Conservation (phyloP, 2,888 invertebrate species). For the Altica lythri region DNA sequence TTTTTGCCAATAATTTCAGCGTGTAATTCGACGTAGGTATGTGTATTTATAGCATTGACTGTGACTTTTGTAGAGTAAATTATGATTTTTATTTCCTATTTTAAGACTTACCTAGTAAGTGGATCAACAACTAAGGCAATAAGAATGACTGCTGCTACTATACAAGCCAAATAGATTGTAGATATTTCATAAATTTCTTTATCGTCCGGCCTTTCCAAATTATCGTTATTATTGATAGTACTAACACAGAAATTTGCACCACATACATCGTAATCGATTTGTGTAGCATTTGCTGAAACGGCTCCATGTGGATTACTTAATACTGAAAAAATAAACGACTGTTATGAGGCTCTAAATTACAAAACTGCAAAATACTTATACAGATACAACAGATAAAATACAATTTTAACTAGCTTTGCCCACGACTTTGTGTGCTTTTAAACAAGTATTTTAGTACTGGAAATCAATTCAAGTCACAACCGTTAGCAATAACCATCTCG, state of each 20-base stretch:
- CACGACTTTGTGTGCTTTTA: too few relatives aligned
- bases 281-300: conserved; percentile 57
- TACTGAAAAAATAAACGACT: conserved; percentile 59
- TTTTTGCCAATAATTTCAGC: background rate
- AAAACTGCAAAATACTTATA: too few relatives aligned
- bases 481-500: too few relatives aligned
- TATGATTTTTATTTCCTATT: conserved; percentile 1
- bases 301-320: conserved; percentile 75
- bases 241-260: conserved; percentile 84
- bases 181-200: conserved; percentile 87
- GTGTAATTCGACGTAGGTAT: background rate
- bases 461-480: too few relatives aligned
- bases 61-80: background rate
- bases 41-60: background rate
- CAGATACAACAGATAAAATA: too few relatives aligned
- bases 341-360: background rate
- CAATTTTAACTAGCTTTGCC: too few relatives aligned
- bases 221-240: conserved; percentile 72
- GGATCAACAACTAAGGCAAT: conserved; percentile 90
- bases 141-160: conserved; percentile 82
- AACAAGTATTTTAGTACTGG: too few relatives aligned
- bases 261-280: conserved; percentile 64
- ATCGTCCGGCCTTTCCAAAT: conserved; percentile 79
- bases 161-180: conserved; percentile 86
- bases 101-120: conserved; percentile 71